These are phyloP conservation scores for Dilophus febrilis DNA, from an alignment of 2,888 invertebrate species.

Conservation along the genomic window DNA sequence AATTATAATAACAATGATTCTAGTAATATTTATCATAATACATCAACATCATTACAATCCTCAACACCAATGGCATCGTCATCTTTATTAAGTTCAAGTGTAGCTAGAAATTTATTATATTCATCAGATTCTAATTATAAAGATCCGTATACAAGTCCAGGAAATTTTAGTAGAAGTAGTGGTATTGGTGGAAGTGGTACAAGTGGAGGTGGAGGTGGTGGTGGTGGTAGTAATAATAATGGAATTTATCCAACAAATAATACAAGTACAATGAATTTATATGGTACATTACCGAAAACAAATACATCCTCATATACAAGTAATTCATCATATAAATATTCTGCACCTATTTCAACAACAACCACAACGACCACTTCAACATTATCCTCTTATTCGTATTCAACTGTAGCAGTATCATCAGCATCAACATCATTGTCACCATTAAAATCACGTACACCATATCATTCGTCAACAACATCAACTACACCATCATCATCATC, in stretches of 20 bases:
- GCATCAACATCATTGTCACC: constrained; percentile 12
- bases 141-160: constrained; percentile 11
- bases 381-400: too few relatives aligned
- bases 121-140: constrained; percentile 22
- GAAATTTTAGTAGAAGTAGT: not conserved
- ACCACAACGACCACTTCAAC: not conserved
- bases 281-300: constrained; percentile 28
- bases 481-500: constrained; percentile 10
- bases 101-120: constrained; percentile 16
- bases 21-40: too few relatives aligned
- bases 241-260: constrained; percentile 10
- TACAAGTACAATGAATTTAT: constrained; percentile 21
- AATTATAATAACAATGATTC: constrained; percentile 14
- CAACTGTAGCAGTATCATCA: constrained; percentile 13
- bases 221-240: not conserved
- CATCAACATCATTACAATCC: too few relatives aligned
- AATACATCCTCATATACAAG: constrained; percentile 8
- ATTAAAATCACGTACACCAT: constrained; percentile 10
- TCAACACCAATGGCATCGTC: too few relatives aligned
- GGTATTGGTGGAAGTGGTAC: not conserved
- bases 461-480: constrained; percentile 9
- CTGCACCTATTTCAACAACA: not conserved
- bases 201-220: not conserved
- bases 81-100: constrained; percentile 13
- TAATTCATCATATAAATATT: not conserved